These are phyloP conservation scores for Caenorhabditis remanei DNA, from an alignment of 1,140 invertebrate species.

Conservation along the genomic window DNA sequence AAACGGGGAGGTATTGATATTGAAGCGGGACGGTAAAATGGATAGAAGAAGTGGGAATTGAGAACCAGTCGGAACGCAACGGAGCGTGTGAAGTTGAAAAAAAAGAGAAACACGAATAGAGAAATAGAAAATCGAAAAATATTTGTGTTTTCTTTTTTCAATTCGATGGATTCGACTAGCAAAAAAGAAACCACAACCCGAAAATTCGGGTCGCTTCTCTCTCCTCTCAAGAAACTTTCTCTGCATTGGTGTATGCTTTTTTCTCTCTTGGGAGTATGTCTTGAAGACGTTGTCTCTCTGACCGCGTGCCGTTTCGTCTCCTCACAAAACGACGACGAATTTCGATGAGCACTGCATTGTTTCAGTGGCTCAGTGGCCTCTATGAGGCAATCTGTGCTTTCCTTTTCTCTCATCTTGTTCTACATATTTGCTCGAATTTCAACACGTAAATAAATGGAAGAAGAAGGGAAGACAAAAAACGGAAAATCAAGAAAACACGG, in stretches of 20 bases:
- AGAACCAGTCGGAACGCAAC: slow-evolving; percentile 19
- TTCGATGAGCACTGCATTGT: slow-evolving; percentile 28
- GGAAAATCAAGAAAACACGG: neutral
- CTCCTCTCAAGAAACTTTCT: neutral
- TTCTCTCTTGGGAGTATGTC: neutral
- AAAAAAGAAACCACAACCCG: neutral
- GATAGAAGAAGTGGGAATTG: neutral
- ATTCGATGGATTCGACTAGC: neutral
- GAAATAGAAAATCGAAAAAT: neutral
- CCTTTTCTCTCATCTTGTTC: neutral
- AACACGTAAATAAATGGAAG: slow-evolving; percentile 21
- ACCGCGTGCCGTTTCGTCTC: neutral
- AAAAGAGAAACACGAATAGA: slow-evolving; percentile 1
- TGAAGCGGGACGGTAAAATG: too few relatives aligned
- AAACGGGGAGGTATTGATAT: neutral
- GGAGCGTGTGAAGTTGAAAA: slow-evolving; percentile 16
- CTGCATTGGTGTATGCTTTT: slow-evolving; percentile 6
- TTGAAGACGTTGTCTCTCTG: slow-evolving; percentile 21
- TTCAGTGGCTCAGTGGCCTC: neutral
- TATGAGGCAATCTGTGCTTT: neutral
- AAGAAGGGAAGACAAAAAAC: neutral
- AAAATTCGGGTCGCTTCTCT: neutral
- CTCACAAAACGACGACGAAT: slow-evolving; percentile 1
- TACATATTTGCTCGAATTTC: slow-evolving; percentile 11
- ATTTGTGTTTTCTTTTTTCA: neutral